Evolutionary conservation across 23 tunicate species (phyloP), one percentile per base, ranked within the genome.

Genomic region (Aplidium turbinatum): DNA sequence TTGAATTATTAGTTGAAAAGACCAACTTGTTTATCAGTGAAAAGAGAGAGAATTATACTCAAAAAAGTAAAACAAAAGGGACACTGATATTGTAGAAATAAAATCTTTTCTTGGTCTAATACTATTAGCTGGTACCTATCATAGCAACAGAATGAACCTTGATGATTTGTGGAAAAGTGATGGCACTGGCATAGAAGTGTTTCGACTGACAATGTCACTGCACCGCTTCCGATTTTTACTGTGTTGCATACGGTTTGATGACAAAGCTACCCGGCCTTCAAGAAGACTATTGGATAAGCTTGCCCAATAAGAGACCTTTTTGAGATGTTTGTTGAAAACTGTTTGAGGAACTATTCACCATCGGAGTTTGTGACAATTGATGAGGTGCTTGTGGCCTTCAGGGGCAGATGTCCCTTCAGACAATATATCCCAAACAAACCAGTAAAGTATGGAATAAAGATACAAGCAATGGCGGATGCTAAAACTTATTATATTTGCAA

Each of bases 341-440:
- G 30, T 23, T 29, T 9, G 30, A 11, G 31, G 35, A 60, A 29
- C 38, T 60, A 60, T 38, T 29, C 38, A 5, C 67, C 67, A 29
- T 29, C 67, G 31, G 36, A 60, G 35, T n/a, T 5, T 60, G 9
- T 60, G 67, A 60, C 67, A 3, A 36, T 60, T 60, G 67, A 60
- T 60, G 67, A 60, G 31, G 67, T 38, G 30, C 67, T 60, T 9
- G 67, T 29, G 31, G 67, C 67, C 6, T 60, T 60, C 31, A 60
- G 67, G 31, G 67, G 67, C 35, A 60, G 67, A 38, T 60, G 67
- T 60, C 9, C 38, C 4, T 31, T 60, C 31, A 38, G 30, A 4
- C 51, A 66, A 9, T 66, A 35, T 34, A 66, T 35, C 35, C 72
- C 51, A 66, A 66, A 35, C 35, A 66, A 66, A 66, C 72, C 72